Evolutionary conservation across 2,888 invertebrate genomes (phyloP), one percentile per base, ranked within the genome.

Genomic region (Colostygia pectinataria): DNA sequence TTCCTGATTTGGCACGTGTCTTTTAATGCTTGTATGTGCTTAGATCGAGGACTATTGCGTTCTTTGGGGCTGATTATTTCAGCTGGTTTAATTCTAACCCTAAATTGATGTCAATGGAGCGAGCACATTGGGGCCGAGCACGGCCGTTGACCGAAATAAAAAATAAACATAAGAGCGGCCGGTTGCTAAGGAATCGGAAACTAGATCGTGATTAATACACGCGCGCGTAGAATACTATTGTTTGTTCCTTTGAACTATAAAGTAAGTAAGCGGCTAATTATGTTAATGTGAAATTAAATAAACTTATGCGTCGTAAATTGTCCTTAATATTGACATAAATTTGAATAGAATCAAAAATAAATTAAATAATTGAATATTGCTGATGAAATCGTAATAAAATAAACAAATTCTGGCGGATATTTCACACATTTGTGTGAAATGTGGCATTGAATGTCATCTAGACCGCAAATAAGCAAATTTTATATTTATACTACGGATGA

Each of bases 81-180:
- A 53, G 58, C 46, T 63, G 61, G 61, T 65, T 77, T 69, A 74
- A 77, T 73, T 77, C 77, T 79, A 80, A 83, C 81, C 83, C 82
- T 76, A 80, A 71, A 83, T 80, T 66, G 80, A 80, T 83, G 82
- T 86, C 83, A 86, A 81, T 83, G 76, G 83, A 82, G 68, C 77
- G 74, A 53, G 61, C 65, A 80, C 77, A 80, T 79, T 78, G 74
- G 73, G 76, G 73, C 74, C 74, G 75, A 56, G 59, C 57, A 61
- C 83, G 87, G 84, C 73, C 85, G 75, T 85, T 87, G 85, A 88
- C 87, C 84, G 83, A 80, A 80, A 80, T 80, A 83, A 85, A 81
- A 86, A 85, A 80, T 74, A 77, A 80, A 81, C 68, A 71, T 59
- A 66, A 74, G 68, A 71, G 68, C 62, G 68, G 66, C 67, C 67